These are phyloP conservation scores for Origma solitaria DNA, from an alignment of 2,113 vertebrate genomes.

Conservation along the genomic window DNA sequence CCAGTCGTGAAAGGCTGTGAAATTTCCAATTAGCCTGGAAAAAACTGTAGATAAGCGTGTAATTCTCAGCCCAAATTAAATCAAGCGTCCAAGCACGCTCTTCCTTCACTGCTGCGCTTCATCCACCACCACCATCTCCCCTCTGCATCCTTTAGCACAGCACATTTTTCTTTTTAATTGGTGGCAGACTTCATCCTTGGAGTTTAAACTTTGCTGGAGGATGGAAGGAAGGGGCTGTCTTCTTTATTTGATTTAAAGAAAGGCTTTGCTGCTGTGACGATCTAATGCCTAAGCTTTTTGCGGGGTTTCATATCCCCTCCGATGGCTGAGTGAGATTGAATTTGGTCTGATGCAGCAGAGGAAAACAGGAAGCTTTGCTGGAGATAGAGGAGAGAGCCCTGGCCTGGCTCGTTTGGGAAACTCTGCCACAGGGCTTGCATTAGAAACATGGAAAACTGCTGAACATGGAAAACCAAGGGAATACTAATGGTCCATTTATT, in stretches of 20 bases:
- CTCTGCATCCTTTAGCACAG: neutral
- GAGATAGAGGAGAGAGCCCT: neutral
- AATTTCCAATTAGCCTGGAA: neutral
- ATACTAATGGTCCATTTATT: neutral
- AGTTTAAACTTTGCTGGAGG: neutral
- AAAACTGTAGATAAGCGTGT: neutral
- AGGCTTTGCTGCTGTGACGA: neutral
- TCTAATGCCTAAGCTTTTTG: neutral
- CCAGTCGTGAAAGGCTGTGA: neutral
- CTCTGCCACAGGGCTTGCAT: neutral
- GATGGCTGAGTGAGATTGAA: accelerated
- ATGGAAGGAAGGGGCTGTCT: neutral
- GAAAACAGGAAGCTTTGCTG: neutral
- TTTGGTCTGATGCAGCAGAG: neutral
- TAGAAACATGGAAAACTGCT: neutral
- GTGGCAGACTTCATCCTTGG: neutral
- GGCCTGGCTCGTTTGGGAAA: neutral
- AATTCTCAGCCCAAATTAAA: constrained; percentile 11
- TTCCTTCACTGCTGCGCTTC: neutral
- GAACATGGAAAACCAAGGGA: neutral
- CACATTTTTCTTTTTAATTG: neutral
- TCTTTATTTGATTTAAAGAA: neutral
- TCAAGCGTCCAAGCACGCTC: neutral
- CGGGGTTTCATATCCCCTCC: neutral
- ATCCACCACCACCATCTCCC: neutral